A percentile compares a stretch with the other conserved stretches of the same genome.
phyloP scores from a whole-genome alignment of 1,140 invertebrate genomes.

The Drosophila ohnishii region DNA sequence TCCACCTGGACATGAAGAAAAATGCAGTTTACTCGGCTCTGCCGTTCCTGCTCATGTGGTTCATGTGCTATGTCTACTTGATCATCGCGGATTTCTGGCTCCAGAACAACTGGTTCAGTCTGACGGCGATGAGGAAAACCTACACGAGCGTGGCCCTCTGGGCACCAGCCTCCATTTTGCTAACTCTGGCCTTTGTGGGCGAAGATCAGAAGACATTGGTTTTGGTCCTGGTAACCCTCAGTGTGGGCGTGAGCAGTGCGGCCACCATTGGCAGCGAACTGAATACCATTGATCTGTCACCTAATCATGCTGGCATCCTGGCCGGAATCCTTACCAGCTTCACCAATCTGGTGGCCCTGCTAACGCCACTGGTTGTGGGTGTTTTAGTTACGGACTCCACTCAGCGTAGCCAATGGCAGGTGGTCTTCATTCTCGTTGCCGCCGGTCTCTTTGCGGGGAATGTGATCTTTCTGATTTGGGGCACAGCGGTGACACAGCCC shows the following conservation, averaged over 20 bases:
- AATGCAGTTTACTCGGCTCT: slow-evolving; percentile 90
- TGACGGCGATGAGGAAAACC: slow-evolving; percentile 86
- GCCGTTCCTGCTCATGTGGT: slow-evolving; percentile 90
- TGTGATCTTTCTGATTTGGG: slow-evolving; percentile 88
- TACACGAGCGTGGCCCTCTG: slow-evolving; percentile 87
- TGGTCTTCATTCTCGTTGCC: slow-evolving; percentile 89
- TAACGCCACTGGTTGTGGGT: slow-evolving; percentile 87
- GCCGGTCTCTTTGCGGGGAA: slow-evolving; percentile 88
- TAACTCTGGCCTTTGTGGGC: slow-evolving; percentile 86
- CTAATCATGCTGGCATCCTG: slow-evolving; percentile 89
- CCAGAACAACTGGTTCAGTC: slow-evolving; percentile 84
- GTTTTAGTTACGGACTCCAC: slow-evolving; percentile 86
- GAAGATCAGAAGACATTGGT: slow-evolving; percentile 84
- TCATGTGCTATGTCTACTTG: slow-evolving; percentile 87
- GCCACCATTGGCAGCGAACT: slow-evolving; percentile 88
- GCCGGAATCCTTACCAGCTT: slow-evolving; percentile 88
- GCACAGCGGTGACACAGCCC: slow-evolving; percentile 85
- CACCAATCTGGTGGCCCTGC: slow-evolving; percentile 89
- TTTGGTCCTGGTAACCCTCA: slow-evolving; percentile 86
- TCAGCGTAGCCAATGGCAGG: slow-evolving; percentile 87
- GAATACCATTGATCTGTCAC: slow-evolving; percentile 90
- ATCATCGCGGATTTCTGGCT: slow-evolving; percentile 86
- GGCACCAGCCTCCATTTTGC: slow-evolving; percentile 85
- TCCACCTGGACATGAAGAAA: slow-evolving; percentile 90
- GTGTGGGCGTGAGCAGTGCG: slow-evolving; percentile 90